Evolutionary conservation across 2,113 vertebrate species (phyloP).

Genomic region (Gobius niger): DNA sequence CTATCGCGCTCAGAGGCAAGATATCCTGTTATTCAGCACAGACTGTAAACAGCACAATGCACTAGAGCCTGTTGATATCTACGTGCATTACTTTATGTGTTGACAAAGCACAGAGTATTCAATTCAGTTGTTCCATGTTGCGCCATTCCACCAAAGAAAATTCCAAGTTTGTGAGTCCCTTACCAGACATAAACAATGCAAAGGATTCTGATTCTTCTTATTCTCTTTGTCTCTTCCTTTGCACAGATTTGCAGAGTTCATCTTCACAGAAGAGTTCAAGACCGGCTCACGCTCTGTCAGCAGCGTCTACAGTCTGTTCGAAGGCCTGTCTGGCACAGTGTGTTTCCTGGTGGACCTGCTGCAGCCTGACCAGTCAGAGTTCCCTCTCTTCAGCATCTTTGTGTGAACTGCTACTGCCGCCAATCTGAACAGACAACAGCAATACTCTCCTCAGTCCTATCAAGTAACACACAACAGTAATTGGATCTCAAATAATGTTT

Average conservation of each 20-base stretch:
- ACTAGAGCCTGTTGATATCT: no score
- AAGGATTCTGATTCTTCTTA: no score
- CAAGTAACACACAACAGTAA: neutral
- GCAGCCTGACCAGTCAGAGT: constrained; percentile 86
- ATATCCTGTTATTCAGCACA: neutral
- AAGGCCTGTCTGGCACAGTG: constrained; percentile 87
- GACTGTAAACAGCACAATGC: no score
- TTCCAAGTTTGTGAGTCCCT: no score
- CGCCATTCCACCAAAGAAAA: no score
- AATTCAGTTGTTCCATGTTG: no score
- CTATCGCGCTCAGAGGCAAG: constrained; percentile 86
- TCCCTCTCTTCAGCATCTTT: constrained; percentile 90
- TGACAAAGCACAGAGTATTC: no score
- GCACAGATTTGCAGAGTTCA: constrained; percentile 87
- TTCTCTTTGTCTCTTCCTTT: constrained; percentile 16
- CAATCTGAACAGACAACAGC: constrained; percentile 16
- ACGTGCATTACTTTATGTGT: no score
- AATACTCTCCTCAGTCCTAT: constrained; percentile 9
- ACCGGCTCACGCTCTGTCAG: constrained; percentile 80
- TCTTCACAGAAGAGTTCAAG: constrained; percentile 89
- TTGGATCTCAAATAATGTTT: neutral
- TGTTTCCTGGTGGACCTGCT: constrained; percentile 89
- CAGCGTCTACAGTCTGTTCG: constrained; percentile 85
- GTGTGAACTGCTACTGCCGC: constrained; percentile 69
- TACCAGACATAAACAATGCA: no score